Percentiles rank a stretch among this genome's conserved stretches.
Conservation (phyloP, 2,888 invertebrate species). For the Oegoconia quadripuncta region DNA sequence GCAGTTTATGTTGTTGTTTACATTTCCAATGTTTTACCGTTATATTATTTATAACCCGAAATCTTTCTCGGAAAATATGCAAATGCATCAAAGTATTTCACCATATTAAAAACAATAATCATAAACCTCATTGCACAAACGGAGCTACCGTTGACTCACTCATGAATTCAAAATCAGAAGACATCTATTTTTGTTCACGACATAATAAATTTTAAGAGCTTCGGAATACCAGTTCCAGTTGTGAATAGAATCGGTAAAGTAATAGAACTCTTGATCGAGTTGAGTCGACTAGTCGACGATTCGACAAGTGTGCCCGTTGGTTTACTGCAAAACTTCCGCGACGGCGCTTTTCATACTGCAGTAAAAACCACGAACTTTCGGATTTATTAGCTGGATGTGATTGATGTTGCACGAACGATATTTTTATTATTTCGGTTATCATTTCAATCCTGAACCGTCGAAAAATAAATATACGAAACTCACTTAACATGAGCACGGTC, state of each 20-base stretch:
- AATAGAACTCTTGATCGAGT: slow-evolving; percentile 21
- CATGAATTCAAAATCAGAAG: slow-evolving; percentile 26
- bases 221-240: slow-evolving; percentile 33
- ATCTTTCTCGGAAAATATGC: too few relatives aligned
- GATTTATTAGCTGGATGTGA: slow-evolving; percentile 24
- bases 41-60: too few relatives aligned
- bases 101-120: slow-evolving; percentile 7
- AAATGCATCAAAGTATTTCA: too few relatives aligned
- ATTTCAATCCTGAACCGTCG: neutral
- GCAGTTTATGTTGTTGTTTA: too few relatives aligned
- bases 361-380: slow-evolving; percentile 26
- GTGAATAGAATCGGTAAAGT: slow-evolving; percentile 22
- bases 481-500: neutral
- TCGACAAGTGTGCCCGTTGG: slow-evolving; percentile 30
- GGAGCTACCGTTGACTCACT: slow-evolving; percentile 18
- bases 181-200: slow-evolving; percentile 35
- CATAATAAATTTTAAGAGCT: slow-evolving; percentile 39
- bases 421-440: slow-evolving; percentile 6
- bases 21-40: too few relatives aligned
- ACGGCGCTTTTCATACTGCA: slow-evolving; percentile 23
- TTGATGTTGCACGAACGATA: slow-evolving; percentile 19
- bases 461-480: neutral
- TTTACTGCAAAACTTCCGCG: slow-evolving; percentile 33
- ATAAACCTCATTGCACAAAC: slow-evolving; percentile 14
- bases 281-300: slow-evolving; percentile 26